Evolutionary conservation across 2,888 invertebrate species (phyloP), one percentile per base, ranked within the genome.

Genomic region (Mesodorylaimus sp.): DNA sequence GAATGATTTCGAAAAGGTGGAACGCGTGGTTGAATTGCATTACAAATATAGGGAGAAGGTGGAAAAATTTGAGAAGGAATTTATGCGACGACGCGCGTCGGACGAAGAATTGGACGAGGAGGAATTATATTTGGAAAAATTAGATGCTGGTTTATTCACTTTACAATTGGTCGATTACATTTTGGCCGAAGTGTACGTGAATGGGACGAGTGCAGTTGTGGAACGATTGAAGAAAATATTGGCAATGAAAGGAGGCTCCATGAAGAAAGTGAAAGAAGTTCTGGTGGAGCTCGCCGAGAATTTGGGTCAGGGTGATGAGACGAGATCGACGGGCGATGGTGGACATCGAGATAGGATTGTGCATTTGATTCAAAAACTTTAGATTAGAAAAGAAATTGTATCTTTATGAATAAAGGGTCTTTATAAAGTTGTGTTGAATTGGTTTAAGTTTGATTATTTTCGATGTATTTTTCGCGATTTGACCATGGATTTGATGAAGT

Each of bases 1-100:
- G 70, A 91, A 91, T 64, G 95, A 99, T 68, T 83, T 87, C 61
- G 95, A 95, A 68, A 97, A 97, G 63, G 87, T 97, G 0, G 97
- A 97, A 68, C 73, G 97, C 53, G 73, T 97, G 41, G 74, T 97
- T 66, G 97, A 99, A 68, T 72, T 97, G 54, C 93, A 97, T 71
- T 86, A 95, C 64, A 91, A 93, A 66, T 97, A 64, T 53, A 58
- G 51, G 67, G 87, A 87, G 60, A 87, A 87, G 72, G 86, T 93
- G 0, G 81, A 87, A 26, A 25, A 21, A 10, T 43, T 26, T 19
- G 44, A 43, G 27, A 26, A 7, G 13, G 21, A 26, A 10, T 26
- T 10, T 10, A 10, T 7, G 27, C 24, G 19, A 7, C 5, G 10
- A 10, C 13, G 27, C 7, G 21, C 13, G 10, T 24, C 7, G 10